These are phyloP conservation scores for Hyalella azteca DNA, from an alignment of 2,888 invertebrate genomes.

Conservation along the genomic window DNA sequence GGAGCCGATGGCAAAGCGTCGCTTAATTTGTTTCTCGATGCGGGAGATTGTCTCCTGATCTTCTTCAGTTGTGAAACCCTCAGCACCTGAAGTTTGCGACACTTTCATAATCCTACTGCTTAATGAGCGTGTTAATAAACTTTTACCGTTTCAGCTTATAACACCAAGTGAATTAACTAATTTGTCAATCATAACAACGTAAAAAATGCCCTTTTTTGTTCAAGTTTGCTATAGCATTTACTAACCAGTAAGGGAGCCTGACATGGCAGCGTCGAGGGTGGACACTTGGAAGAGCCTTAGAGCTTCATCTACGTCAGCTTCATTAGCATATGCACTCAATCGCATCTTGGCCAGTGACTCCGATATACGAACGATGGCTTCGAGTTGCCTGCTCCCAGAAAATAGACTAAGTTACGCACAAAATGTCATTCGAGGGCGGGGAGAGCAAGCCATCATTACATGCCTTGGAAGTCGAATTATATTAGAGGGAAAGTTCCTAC, in stretches of 20 bases:
- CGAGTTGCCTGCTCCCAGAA: conserved; percentile 74
- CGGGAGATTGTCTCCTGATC: conserved; percentile 88
- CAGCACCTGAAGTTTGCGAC: conserved; percentile 73
- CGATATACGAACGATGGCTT: conserved; percentile 93
- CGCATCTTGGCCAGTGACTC: conserved; percentile 98
- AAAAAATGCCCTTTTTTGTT: no score
- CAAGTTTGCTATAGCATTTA: no score
- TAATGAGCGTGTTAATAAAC: no score
- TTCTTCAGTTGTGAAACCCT: conserved; percentile 94
- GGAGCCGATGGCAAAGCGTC: conserved; percentile 92
- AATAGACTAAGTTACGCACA: neutral
- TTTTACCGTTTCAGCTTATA: no score
- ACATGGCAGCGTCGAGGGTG: conserved; percentile 92
- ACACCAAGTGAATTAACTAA: no score
- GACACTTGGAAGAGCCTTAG: conserved; percentile 95
- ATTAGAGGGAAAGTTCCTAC: no score
- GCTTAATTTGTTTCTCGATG: conserved; percentile 92
- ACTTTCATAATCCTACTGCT: no score
- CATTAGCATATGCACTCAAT: conserved; percentile 86
- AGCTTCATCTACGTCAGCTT: conserved; percentile 92
- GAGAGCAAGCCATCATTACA: neutral
- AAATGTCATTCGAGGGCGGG: neutral
- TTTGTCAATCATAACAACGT: neutral
- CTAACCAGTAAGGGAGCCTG: conserved; percentile 77
- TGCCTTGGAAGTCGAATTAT: no score